Conservation (phyloP, 2,797 vertebrate genomes). For the Pangasius macronema region DNA sequence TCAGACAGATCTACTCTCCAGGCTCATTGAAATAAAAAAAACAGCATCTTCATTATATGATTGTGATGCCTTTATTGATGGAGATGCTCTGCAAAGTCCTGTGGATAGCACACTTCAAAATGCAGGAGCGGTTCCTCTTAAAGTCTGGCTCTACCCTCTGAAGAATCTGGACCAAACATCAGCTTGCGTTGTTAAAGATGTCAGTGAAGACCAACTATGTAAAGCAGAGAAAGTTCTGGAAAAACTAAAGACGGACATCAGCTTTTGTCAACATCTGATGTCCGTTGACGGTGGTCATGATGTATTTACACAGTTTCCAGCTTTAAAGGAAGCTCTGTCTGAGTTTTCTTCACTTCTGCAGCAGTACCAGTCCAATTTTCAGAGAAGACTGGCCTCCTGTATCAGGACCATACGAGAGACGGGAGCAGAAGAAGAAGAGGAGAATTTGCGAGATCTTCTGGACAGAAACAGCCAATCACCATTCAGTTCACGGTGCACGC, state of each 20-base stretch:
- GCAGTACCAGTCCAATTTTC: constrained; percentile 35
- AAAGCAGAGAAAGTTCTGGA: constrained; percentile 17
- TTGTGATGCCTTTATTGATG: constrained; percentile 39
- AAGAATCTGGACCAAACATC: constrained; percentile 35
- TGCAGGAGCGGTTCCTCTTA: constrained; percentile 39
- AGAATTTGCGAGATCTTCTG: constrained; percentile 31
- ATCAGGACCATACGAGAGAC: constrained; percentile 16
- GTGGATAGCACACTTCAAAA: constrained; percentile 15
- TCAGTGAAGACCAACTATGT: constrained; percentile 17
- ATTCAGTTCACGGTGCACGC: constrained; percentile 15
- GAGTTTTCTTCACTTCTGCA: constrained; percentile 23
- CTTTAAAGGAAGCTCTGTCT: not conserved
- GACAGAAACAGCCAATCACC: not conserved
- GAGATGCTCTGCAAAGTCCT: constrained; percentile 19
- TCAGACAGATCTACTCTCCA: not conserved
- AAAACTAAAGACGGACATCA: constrained; percentile 1
- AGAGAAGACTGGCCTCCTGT: constrained; percentile 14
- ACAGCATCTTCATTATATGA: not conserved
- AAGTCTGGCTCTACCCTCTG: constrained; percentile 57
- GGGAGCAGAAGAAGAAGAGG: not conserved
- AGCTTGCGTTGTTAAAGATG: constrained; percentile 14
- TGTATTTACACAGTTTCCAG: constrained; percentile 13
- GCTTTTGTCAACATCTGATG: constrained; percentile 33
- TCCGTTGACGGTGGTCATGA: not conserved
- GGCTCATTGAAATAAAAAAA: not conserved